Evolutionary conservation across 2,797 vertebrate species (phyloP).

Genomic region (Epinephelus coioides): DNA sequence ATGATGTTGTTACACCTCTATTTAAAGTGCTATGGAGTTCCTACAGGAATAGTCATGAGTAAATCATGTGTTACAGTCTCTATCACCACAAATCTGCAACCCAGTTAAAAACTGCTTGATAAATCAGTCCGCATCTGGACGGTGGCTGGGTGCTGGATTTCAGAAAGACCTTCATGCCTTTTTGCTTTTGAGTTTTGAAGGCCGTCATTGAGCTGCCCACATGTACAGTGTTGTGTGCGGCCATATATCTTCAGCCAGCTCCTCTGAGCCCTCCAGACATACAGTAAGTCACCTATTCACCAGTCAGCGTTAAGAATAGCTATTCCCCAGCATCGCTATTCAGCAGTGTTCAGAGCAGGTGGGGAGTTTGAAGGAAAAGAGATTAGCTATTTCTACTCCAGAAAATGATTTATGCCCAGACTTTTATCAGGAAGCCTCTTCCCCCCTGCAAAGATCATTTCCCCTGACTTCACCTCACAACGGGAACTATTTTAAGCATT

Average conservation of each 20-base stretch:
- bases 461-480: constrained; percentile 85
- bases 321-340: constrained; percentile 72
- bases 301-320: constrained; percentile 77
- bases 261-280: constrained; percentile 51
- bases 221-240: constrained; percentile 38
- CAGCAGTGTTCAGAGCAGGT: constrained; percentile 79
- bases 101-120: background rate
- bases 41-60: background rate
- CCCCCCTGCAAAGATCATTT: constrained; percentile 83
- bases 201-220: constrained; percentile 23
- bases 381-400: constrained; percentile 80
- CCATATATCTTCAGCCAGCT: constrained; percentile 51
- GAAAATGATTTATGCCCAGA: constrained; percentile 85
- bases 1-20: background rate
- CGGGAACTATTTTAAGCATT: constrained; percentile 86
- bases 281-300: constrained; percentile 74
- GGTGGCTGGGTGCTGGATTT: background rate
- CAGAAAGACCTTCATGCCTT: background rate
- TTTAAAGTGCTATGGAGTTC: background rate
- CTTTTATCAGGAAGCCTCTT: constrained; percentile 81
- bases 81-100: background rate
- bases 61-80: background rate
- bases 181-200: constrained; percentile 17
- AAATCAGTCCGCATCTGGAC: background rate
- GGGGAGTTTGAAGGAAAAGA: constrained; percentile 76